Base-by-base conservation (phyloP, 2,888 invertebrate species). In the Stenolophus ochropezus region DNA sequence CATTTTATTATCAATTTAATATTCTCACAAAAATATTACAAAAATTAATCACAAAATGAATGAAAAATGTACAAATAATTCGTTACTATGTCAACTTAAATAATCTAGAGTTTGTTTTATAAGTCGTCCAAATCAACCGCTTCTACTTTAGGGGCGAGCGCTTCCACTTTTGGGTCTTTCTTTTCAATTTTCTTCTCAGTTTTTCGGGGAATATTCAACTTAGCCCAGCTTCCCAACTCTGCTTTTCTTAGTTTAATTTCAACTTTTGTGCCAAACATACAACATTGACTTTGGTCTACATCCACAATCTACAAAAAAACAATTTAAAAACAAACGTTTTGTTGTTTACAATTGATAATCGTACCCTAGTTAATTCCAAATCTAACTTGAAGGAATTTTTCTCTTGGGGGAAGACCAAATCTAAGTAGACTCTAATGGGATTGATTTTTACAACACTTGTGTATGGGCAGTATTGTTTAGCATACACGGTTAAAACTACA, bases 201-300 rank as follows among this genome's bases (percentile, higher is more conserved):
- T 27, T 71, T 69, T 79, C 91, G 89, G 0, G 94, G 93, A 84
- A 94, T 92, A 86, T 95, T 93, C 23, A 98, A 89, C 84, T 93
- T 93, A 6, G 92, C 88, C 98, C 98, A 98, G 14, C 93, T 92
- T 1, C 95, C 94, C 0, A 95, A 92, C 86, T 96, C 97, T 0
- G 93, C 94, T 89, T 99, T 99, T 85, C 93, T 94, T 86, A 99
- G 89, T 87, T 95, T 96, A 21, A 99, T 94, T 90, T 99, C 98
- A 27, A 98, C 93, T 92, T 99, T 99, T 11, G 96, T 94, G 11
- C 95, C 94, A 85, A 94, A 91, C 95, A 98, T 95, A 51, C 93
- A 93, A 0, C 94, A 96, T 84, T 90, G 91, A 86, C 96, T 94
- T 77, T 91, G 91, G 51, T 90, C 91, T 0, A 96, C 93, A 86